A percentile compares a stretch with the other conserved stretches of the same genome.
Conservation (phyloP, 2,797 vertebrate species). For the Octomys mimax region DNA sequence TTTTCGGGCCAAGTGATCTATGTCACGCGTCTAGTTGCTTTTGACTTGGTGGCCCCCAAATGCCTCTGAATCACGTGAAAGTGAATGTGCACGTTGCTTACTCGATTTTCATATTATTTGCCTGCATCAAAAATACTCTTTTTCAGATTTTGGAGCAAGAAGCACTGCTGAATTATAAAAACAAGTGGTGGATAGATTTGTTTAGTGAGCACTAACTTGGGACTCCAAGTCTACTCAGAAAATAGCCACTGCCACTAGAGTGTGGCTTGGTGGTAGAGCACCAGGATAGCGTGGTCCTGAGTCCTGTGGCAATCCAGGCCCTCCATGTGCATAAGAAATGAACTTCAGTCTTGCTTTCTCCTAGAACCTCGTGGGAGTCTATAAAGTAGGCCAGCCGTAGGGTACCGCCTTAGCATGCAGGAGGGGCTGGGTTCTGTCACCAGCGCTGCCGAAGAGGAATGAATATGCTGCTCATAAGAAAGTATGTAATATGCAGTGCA, state of each 20-base stretch:
- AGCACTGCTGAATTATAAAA: not conserved
- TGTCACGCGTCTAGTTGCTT: not conserved
- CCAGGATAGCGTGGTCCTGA: no score
- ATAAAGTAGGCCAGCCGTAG: no score
- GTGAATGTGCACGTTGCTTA: fast-evolving
- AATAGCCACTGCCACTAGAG: no score
- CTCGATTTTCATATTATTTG: not conserved
- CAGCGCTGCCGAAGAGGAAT: no score
- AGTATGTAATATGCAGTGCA: not conserved
- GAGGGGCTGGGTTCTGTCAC: no score
- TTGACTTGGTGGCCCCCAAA: fast-evolving
- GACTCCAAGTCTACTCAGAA: not conserved
- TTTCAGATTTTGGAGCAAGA: not conserved
- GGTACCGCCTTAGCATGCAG: no score
- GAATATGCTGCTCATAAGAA: not conserved
- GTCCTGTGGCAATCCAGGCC: not conserved
- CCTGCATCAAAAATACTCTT: fast-evolving
- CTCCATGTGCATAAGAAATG: no score
- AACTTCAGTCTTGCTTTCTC: no score
- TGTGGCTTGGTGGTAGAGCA: not conserved
- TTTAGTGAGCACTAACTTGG: fast-evolving
- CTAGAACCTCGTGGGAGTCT: not conserved
- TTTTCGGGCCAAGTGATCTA: not conserved
- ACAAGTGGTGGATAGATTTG: not conserved
- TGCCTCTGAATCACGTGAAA: no score